These are phyloP conservation scores for Operophtera brumata DNA, from an alignment of 2,888 invertebrate genomes.

Conservation along the genomic window DNA sequence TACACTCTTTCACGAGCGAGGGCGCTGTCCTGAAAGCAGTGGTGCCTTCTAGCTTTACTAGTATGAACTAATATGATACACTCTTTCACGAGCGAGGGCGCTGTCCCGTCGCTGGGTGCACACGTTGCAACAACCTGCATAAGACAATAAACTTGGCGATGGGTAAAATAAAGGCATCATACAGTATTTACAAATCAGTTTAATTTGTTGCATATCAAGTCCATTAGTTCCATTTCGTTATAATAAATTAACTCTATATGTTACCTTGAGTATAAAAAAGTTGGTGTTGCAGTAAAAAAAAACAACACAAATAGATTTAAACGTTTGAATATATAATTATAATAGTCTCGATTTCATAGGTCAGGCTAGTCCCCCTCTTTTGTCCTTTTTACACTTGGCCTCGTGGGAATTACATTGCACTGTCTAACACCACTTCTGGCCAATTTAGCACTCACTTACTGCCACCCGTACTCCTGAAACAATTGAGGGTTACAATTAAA, in stretches of 20 bases:
- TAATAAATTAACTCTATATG: conserved; percentile 60
- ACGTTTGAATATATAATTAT: conserved; percentile 49
- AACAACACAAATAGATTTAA: conserved; percentile 67
- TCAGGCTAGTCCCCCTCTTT: conserved; percentile 56
- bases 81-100: no score
- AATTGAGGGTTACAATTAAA: conserved; percentile 1
- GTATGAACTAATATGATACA: no score
- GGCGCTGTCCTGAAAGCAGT: no score
- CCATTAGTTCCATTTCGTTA: conserved; percentile 63
- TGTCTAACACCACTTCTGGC: conserved; percentile 53
- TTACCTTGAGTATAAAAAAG: conserved; percentile 75
- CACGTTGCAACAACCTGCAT: no score
- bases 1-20: no score
- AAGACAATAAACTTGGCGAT: not conserved
- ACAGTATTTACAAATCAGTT: conserved; percentile 75
- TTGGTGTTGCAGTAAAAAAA: conserved; percentile 63
- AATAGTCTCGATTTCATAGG: conserved; percentile 60
- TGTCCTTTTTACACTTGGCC: conserved; percentile 59
- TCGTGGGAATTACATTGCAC: conserved; percentile 54
- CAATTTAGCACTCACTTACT: conserved; percentile 62
- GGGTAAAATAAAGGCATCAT: conserved; percentile 35
- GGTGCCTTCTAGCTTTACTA: no score
- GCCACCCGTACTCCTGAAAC: conserved; percentile 55
- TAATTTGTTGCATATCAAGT: conserved; percentile 77
- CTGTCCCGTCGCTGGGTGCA: no score